Conservation (phyloP, 2,113 vertebrate genomes). For the Azemiops feae region DNA sequence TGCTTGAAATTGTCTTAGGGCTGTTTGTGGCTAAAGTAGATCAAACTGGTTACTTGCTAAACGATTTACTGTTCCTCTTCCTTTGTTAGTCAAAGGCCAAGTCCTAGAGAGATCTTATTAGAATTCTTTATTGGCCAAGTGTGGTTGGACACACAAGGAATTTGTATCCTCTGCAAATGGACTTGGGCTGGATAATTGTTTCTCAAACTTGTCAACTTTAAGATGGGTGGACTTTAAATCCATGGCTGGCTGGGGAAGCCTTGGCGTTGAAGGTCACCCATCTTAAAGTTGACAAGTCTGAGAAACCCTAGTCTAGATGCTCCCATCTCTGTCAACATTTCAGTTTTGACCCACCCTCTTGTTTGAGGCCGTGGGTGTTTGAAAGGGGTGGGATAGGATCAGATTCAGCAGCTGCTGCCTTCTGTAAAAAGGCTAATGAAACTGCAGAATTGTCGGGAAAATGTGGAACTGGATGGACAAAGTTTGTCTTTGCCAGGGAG, state of each 20-base stretch:
- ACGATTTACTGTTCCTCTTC: background rate
- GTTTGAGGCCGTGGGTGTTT: too few species aligned
- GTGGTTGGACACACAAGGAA: too few species aligned
- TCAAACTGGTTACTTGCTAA: background rate
- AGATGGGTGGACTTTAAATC: background rate
- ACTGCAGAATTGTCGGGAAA: too few species aligned
- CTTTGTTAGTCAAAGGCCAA: background rate
- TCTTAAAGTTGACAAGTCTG: background rate
- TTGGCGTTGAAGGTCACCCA: background rate
- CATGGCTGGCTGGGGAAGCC: background rate
- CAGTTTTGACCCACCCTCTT: too few species aligned
- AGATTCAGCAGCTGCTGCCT: too few species aligned
- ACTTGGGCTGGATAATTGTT: background rate
- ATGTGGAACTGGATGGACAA: too few species aligned
- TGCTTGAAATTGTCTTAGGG: background rate
- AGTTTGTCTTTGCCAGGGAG: too few species aligned
- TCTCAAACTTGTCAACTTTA: background rate
- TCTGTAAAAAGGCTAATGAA: too few species aligned
- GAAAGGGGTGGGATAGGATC: too few species aligned
- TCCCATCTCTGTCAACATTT: too few species aligned
- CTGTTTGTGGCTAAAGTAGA: background rate
- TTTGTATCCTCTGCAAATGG: background rate
- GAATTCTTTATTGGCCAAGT: too few species aligned
- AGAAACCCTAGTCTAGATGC: background rate
- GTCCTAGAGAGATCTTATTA: background rate